Evolutionary conservation across 1,140 invertebrate genomes (phyloP).

Genomic region (Bemisia tabaci): DNA sequence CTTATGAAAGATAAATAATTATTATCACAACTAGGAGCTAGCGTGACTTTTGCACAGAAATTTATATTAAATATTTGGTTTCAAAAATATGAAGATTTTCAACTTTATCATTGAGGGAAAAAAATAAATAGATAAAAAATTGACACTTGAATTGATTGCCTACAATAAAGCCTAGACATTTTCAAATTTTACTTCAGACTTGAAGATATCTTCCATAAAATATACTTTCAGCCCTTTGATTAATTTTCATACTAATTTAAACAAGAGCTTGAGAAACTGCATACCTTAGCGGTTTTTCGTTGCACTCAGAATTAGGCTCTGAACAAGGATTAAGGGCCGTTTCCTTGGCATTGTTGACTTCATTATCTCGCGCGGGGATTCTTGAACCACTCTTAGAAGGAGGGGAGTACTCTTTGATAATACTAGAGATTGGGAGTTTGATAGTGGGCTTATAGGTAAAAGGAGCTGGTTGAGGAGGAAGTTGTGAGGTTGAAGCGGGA

Average conservation of each 20-base stretch:
- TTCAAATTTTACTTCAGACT: too few relatives aligned
- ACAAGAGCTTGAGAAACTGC: constrained; percentile 6
- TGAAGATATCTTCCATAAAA: background rate
- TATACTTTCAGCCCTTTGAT: background rate
- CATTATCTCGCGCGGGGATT: background rate
- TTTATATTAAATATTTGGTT: too few relatives aligned
- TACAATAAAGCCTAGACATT: too few relatives aligned
- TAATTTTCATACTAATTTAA: background rate
- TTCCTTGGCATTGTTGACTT: background rate
- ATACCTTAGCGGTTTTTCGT: constrained; percentile 37
- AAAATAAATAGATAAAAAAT: too few relatives aligned
- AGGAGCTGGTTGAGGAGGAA: constrained; percentile 4
- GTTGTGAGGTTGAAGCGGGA: background rate
- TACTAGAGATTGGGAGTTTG: background rate
- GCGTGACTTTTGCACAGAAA: too few relatives aligned
- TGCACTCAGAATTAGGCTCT: constrained; percentile 32
- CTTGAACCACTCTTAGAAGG: background rate
- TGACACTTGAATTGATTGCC: too few relatives aligned
- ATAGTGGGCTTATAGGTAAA: constrained; percentile 2
- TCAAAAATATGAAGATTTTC: too few relatives aligned
- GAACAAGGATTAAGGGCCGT: background rate
- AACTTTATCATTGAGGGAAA: too few relatives aligned
- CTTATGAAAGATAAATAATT: too few relatives aligned
- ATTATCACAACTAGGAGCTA: too few relatives aligned
- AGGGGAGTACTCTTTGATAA: background rate